phyloP scores from a whole-genome alignment of 2,113 vertebrate genomes.

The Gymnarchus niloticus region DNA sequence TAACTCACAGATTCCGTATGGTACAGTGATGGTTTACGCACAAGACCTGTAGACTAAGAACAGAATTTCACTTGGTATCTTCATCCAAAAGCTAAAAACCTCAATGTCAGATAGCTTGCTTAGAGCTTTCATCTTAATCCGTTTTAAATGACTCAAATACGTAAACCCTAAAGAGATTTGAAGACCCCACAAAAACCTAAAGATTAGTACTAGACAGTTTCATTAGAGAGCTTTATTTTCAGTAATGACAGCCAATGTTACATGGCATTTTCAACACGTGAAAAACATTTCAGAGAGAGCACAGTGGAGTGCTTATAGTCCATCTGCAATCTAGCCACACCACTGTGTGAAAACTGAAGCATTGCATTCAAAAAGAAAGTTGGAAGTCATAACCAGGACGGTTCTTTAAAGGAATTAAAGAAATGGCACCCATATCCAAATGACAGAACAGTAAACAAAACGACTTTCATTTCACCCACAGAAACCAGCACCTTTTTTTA shows the following conservation, averaged over 20 bases:
- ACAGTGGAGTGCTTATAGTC: neutral
- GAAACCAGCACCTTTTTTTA: neutral
- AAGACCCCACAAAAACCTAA: neutral
- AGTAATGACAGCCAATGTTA: neutral
- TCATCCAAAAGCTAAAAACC: too few species aligned
- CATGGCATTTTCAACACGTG: slow-evolving; percentile 5
- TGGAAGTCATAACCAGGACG: neutral
- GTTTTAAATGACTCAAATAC: too few species aligned
- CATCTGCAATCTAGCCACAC: neutral
- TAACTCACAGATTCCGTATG: too few species aligned
- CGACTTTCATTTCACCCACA: neutral
- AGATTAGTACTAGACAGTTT: neutral
- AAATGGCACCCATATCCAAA: neutral
- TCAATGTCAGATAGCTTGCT: too few species aligned
- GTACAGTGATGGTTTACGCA: too few species aligned
- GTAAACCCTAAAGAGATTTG: neutral
- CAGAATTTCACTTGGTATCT: too few species aligned
- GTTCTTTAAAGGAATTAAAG: neutral
- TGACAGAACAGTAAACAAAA: neutral
- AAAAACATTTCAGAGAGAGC: slow-evolving; percentile 18
- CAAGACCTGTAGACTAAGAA: too few species aligned
- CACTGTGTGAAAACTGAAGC: slow-evolving; percentile 6
- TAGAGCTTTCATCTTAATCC: too few species aligned
- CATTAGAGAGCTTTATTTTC: slow-evolving; percentile 19
- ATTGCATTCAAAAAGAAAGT: neutral